Evolutionary conservation across 2,113 vertebrate species (phyloP).

Genomic region (Pycnonotus jocosus): DNA sequence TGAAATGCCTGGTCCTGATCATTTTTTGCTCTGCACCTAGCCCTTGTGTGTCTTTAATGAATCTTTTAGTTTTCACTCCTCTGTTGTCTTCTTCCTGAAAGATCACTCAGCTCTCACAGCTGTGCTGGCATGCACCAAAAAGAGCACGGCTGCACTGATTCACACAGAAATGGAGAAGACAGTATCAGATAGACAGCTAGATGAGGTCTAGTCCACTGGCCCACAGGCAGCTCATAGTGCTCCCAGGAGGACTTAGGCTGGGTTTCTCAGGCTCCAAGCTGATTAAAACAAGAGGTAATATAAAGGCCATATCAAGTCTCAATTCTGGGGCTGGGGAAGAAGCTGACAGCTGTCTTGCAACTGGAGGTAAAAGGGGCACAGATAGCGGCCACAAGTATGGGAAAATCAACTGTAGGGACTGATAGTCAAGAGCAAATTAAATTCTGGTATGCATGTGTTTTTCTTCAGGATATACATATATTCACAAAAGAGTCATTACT

Average conservation of each 20-base stretch:
- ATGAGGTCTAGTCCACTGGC: conserved; percentile 59
- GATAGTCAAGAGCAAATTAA: not conserved
- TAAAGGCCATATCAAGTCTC: conserved; percentile 69
- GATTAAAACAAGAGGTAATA: conserved; percentile 73
- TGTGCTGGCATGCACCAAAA: conserved; percentile 43
- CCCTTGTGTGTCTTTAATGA: not conserved
- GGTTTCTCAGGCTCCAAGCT: conserved; percentile 72
- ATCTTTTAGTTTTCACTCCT: not conserved
- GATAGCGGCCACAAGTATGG: conserved; percentile 39
- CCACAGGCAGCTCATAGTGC: conserved; percentile 49
- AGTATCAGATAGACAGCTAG: conserved; percentile 68
- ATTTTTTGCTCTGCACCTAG: not conserved
- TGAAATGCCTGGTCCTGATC: not conserved
- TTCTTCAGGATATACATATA: not conserved
- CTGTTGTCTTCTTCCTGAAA: not conserved
- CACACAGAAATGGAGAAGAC: conserved; percentile 69
- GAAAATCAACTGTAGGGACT: not conserved
- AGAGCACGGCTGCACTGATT: conserved; percentile 53
- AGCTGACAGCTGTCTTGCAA: conserved; percentile 73
- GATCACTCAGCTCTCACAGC: conserved; percentile 42
- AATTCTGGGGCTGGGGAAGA: conserved; percentile 53
- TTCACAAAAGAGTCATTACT: not conserved
- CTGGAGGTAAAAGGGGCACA: conserved; percentile 54
- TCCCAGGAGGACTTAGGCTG: conserved; percentile 66
- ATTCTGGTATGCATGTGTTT: not conserved